Evolutionary conservation across 2,797 vertebrate species (phyloP).

Genomic region (Hoplostethus mediterraneus): DNA sequence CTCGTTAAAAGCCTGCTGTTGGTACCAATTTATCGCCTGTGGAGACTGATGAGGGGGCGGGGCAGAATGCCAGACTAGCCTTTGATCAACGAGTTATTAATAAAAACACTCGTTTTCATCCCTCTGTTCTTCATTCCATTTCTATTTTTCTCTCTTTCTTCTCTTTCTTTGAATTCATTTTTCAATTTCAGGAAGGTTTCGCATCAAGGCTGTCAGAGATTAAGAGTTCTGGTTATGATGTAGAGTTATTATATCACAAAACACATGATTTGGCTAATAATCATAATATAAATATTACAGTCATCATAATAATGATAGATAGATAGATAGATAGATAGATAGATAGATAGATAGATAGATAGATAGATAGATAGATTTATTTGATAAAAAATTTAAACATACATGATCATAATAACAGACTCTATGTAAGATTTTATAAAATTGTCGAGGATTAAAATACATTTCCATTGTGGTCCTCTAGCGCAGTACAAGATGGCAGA

Average conservation of each 20-base stretch:
- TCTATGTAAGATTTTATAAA: too few species aligned
- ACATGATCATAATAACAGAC: too few species aligned
- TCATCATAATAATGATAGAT: too few species aligned
- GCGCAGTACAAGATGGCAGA: too few species aligned
- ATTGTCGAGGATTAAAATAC: too few species aligned
- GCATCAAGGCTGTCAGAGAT: not conserved
- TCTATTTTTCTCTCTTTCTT: not conserved
- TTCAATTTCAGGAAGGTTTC: not conserved
- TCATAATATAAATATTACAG: too few species aligned
- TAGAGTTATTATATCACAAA: constrained; percentile 12
- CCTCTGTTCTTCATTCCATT: not conserved
- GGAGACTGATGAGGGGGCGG: constrained; percentile 33
- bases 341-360: too few species aligned
- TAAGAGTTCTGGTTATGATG: not conserved
- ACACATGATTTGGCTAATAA: too few species aligned
- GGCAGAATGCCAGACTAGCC: constrained; percentile 24
- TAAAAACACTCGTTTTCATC: constrained; percentile 19
- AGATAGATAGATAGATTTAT: too few species aligned
- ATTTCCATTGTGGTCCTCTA: too few species aligned
- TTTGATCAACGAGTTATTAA: constrained; percentile 54
- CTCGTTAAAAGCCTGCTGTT: constrained; percentile 32
- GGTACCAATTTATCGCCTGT: constrained; percentile 34
- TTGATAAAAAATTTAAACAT: too few species aligned
- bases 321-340: too few species aligned
- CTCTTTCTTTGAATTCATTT: not conserved